phyloP scores from a whole-genome alignment of 2,888 invertebrate species.

The Sarcophaga rosellei region DNA sequence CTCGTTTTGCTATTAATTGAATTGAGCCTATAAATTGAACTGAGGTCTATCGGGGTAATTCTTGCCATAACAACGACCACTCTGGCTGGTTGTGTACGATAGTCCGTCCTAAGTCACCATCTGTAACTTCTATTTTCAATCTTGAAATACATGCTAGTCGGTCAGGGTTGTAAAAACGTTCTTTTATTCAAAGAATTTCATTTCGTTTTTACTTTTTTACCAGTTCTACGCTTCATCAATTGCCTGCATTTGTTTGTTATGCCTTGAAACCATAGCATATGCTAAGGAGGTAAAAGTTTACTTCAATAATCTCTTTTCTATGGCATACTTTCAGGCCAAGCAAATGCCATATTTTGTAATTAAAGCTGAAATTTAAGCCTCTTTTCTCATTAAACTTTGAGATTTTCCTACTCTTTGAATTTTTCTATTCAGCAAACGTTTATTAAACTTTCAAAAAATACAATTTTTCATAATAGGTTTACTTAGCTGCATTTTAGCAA shows the following conservation, averaged over 20 bases:
- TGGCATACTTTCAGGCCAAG: not conserved
- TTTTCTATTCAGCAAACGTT: not conserved
- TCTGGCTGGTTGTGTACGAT: too few species aligned
- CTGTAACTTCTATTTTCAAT: too few species aligned
- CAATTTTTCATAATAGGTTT: not conserved
- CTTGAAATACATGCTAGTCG: too few species aligned
- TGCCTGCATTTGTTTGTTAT: not conserved
- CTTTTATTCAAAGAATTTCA: too few species aligned
- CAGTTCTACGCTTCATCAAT: not conserved
- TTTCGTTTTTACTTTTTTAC: too few species aligned
- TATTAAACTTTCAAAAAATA: not conserved
- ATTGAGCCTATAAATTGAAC: too few species aligned
- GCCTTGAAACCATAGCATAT: not conserved
- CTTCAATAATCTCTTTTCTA: not conserved
- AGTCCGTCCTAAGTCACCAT: too few species aligned
- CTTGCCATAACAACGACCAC: too few species aligned
- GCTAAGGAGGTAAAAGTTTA: not conserved
- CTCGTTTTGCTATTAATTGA: too few species aligned
- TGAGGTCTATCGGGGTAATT: too few species aligned
- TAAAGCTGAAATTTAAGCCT: not conserved
- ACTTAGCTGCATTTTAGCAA: not conserved
- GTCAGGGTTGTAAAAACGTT: too few species aligned
- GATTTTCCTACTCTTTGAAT: not conserved
- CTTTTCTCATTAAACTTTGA: constrained; percentile 3
- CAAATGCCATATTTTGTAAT: not conserved